Evolutionary conservation across 1,140 invertebrate genomes (phyloP).

Genomic region (Argopecten irradians): DNA sequence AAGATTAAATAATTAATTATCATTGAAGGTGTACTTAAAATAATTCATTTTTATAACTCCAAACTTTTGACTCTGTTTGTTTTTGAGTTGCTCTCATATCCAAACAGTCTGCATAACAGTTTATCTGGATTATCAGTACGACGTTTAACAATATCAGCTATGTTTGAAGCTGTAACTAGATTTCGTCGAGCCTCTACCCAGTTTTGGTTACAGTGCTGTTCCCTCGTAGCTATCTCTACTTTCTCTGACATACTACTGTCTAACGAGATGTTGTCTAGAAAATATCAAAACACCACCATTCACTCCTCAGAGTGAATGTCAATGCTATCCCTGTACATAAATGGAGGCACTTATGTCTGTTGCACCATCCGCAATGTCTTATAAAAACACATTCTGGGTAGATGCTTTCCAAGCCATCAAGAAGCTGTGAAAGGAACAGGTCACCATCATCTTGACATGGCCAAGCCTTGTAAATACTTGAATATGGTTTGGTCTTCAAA

Average conservation of each 20-base stretch:
- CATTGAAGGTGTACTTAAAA: too few species aligned
- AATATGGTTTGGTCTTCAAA: too few species aligned
- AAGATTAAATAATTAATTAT: too few species aligned
- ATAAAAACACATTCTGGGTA: conserved; percentile 29
- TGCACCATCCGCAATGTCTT: not conserved
- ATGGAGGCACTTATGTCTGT: not conserved
- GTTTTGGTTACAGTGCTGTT: conserved; percentile 32
- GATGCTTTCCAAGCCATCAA: conserved; percentile 19
- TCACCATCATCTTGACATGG: not conserved
- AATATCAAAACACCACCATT: not conserved
- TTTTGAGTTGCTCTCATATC: conserved; percentile 27
- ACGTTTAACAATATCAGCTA: conserved; percentile 29
- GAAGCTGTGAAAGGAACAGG: not conserved
- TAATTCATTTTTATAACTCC: too few species aligned
- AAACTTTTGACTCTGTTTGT: conserved; percentile 36
- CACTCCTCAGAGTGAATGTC: not conserved
- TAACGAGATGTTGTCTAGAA: not conserved
- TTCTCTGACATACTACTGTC: not conserved
- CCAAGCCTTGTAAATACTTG: too few species aligned
- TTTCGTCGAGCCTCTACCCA: conserved; percentile 29
- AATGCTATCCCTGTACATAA: not conserved
- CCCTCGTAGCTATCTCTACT: conserved; percentile 29
- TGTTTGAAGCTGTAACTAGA: conserved; percentile 20
- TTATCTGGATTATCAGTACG: not conserved
- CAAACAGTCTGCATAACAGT: conserved; percentile 24